Base-by-base conservation (phyloP, 1,140 invertebrate species). In the Drosophila kepulauana region DNA sequence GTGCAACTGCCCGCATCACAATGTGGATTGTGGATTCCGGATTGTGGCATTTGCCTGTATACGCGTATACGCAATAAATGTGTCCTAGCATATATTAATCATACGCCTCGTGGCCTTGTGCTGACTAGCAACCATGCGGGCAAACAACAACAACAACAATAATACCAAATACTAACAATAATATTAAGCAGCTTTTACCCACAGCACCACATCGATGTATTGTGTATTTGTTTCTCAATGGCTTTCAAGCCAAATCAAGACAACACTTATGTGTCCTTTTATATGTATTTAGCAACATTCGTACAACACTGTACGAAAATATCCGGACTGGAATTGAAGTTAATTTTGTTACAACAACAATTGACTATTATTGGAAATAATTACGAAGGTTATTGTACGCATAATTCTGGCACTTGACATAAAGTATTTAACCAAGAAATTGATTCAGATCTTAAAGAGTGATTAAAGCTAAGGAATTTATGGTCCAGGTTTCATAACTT, bases 51-150 rank as follows among this genome's bases (percentile, higher is more conserved):
- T 20, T 7, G 49, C 20, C 20, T 38, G 35, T 38, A 4, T 25
- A 25, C 3, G 69, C 75, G 81, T 86, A 86, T 85, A 70, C 78
- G 78, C 77, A 81, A 81, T 75, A 51, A 46, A 57, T 66, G 28
- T 63, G 62, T 63, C 48, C 33, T 41, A 43, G 15, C 38, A 51
- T 38, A 16, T 41, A 86, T 81, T 78, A 85, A 81, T 81, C 65
- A 81, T 81, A 86, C 82, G 75, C 75, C 75, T 43, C 73, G 33
- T 86, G 66, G 65, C 25, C 46, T 45, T 20, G 38, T 25, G 43
- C 20, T 35, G 51, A 16, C 35, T 43, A 13, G 30, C 30, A 35
- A 54, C 13, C 28, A 38, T 11, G 41, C 13, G 51, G 62, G 11
- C 62, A 65, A 15, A 46, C 5, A 16, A 48, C 16, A 48, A 7